Percentiles rank a stretch among this genome's conserved stretches.
These are phyloP conservation scores for Limosa lapponica DNA, from an alignment of 2,797 vertebrate genomes.

Conservation along the genomic window DNA sequence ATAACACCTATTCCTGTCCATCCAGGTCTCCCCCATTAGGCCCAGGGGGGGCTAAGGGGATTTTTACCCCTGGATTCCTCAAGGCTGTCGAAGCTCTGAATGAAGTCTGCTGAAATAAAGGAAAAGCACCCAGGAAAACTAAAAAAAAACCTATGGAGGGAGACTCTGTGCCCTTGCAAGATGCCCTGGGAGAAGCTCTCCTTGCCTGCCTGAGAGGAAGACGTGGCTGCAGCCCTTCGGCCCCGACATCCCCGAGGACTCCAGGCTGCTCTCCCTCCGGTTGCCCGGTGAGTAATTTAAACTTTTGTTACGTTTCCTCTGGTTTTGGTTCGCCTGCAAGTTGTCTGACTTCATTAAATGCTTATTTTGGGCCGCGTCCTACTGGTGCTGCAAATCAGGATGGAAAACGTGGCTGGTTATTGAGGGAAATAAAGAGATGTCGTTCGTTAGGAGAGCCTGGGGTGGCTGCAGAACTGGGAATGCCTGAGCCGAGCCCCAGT, in stretches of 20 bases:
- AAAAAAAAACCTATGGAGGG: neutral
- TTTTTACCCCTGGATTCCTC: neutral
- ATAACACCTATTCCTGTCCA: neutral
- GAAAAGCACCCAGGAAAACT: neutral
- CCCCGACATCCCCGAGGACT: accelerated
- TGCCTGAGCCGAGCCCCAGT: neutral
- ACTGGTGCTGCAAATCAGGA: neutral
- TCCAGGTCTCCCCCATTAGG: accelerated
- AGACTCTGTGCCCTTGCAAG: neutral
- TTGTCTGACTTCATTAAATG: neutral
- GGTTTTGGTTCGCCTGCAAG: neutral
- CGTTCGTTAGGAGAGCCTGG: accelerated
- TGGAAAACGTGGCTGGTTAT: neutral
- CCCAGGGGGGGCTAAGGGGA: neutral
- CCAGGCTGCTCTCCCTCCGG: too few species aligned
- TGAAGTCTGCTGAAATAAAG: neutral
- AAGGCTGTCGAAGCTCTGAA: neutral
- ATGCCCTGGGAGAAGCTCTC: neutral
- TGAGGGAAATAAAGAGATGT: neutral
- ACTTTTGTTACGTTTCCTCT: neutral
- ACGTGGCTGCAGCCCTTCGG: accelerated
- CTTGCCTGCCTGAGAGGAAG: accelerated
- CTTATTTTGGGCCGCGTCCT: neutral
- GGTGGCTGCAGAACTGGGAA: neutral
- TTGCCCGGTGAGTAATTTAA: neutral